These are phyloP conservation scores for Corythornis madagascariensis DNA, from an alignment of 2,113 vertebrate species.

Conservation along the genomic window DNA sequence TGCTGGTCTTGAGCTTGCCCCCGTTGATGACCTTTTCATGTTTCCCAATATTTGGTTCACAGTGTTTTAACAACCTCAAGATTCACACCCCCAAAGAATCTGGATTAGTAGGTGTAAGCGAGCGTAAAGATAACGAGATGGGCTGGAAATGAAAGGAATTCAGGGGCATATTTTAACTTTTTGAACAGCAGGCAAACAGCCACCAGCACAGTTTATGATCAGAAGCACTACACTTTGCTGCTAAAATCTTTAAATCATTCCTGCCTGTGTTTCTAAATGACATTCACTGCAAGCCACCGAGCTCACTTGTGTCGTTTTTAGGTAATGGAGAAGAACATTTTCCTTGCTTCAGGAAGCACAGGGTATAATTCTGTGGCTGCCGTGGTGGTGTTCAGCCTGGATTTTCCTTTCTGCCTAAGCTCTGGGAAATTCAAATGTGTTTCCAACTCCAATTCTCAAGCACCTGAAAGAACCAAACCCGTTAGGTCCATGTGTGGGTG, in stretches of 20 bases:
- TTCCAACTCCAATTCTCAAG: neutral
- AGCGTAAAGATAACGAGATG: neutral
- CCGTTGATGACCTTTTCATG: neutral
- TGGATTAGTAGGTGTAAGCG: neutral
- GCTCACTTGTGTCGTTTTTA: constrained; percentile 27
- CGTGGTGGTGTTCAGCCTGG: neutral
- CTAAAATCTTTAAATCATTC: neutral
- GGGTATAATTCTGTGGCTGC: constrained; percentile 63
- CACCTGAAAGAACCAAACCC: neutral
- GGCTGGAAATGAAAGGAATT: neutral
- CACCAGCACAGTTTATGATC: neutral
- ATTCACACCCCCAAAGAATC: neutral
- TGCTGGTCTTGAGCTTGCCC: neutral
- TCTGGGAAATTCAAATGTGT: neutral
- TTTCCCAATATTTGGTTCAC: neutral
- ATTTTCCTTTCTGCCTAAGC: neutral
- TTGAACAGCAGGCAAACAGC: neutral
- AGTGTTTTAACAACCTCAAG: neutral
- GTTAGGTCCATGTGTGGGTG: neutral
- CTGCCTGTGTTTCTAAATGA: neutral
- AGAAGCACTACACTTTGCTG: neutral
- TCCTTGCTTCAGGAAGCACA: constrained; percentile 39
- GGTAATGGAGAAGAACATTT: constrained; percentile 33
- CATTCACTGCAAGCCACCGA: neutral
- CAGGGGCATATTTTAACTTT: neutral